These are phyloP conservation scores for Phengaris alcon DNA, from an alignment of 2,888 invertebrate species.

Conservation along the genomic window DNA sequence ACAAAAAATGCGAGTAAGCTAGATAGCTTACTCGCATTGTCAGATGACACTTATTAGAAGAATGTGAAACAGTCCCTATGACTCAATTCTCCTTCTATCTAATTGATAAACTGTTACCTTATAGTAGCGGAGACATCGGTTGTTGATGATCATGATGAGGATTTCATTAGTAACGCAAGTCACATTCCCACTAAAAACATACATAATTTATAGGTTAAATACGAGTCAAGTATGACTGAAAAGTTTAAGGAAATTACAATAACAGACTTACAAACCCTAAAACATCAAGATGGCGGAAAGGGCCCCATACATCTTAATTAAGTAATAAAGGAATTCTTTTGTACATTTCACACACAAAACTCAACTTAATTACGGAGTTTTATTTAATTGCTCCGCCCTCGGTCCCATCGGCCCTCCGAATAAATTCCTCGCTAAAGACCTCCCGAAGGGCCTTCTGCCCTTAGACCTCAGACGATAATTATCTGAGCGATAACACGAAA, in stretches of 20 bases:
- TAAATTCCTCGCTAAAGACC: conserved; percentile 26
- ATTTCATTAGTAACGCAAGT: too few species aligned
- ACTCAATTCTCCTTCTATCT: too few species aligned
- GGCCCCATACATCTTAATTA: conserved; percentile 18
- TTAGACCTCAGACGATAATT: neutral
- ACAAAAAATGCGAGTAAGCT: too few species aligned
- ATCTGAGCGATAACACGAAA: neutral
- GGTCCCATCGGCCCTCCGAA: conserved; percentile 32
- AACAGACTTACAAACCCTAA: neutral
- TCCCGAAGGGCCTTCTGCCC: conserved; percentile 18
- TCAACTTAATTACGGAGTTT: conserved; percentile 32
- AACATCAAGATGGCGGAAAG: neutral
- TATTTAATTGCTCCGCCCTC: conserved; percentile 39
- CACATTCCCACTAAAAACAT: too few species aligned
- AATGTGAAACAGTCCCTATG: too few species aligned
- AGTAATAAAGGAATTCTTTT: conserved; percentile 12
- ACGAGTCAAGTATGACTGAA: neutral
- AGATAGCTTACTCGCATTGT: too few species aligned
- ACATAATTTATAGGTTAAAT: neutral
- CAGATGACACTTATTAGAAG: too few species aligned
- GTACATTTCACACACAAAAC: conserved; percentile 19
- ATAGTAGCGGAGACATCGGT: too few species aligned
- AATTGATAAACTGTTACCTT: too few species aligned
- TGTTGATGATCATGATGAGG: too few species aligned
- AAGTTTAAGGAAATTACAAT: neutral